Evolutionary conservation across 2,797 vertebrate species (phyloP), one percentile per base, ranked within the genome.

Genomic region (Antennarius maculatus): DNA sequence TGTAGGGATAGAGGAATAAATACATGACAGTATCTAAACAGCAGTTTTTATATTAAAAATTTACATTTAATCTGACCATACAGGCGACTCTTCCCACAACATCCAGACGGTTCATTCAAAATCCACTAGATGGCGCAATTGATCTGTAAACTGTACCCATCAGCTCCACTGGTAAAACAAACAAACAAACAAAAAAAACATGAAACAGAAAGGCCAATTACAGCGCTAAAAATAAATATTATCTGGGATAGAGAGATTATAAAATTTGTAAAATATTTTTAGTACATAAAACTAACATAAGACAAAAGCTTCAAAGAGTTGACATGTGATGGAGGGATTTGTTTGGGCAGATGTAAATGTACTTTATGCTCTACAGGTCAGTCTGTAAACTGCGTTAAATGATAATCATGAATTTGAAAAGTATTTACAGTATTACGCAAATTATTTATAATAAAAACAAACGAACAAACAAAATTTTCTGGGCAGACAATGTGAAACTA

Each of bases 121-220:
- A 0, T 12, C 3, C 91, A 88, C 85, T 49, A 84, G 87, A 86
- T 86, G 89, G 87, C 80, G 77, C 47, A 56, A 52, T 71, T 11
- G 53, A 68, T 59, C 72, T 72, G 42, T 7, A 54, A 17, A 11
- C 4, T 14, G 23, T 12, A 41, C 51, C 16, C 12, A 7, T 51
- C 34, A 14, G 37, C 10, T 4, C 1, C 18, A 9, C 28, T 1
- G 37, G 49, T n/a, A 41, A 23, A 2, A 11, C 10, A 11, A 31
- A 5, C 11, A 53, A 23, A 23, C 1, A 1, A 23, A 23, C 23
- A 13, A 53, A 23, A 23, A 23, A 1, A 23, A 23, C 23, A 1
- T 23, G 23, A 31, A 53, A 53, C 29, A 1, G 2, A 37, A 54
- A 14, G 1, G 74, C 34, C 66, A 77, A 86, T 85, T 86, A 88